Conservation (phyloP, 2,113 vertebrate genomes). For the Muntiacus muntjak region DNA sequence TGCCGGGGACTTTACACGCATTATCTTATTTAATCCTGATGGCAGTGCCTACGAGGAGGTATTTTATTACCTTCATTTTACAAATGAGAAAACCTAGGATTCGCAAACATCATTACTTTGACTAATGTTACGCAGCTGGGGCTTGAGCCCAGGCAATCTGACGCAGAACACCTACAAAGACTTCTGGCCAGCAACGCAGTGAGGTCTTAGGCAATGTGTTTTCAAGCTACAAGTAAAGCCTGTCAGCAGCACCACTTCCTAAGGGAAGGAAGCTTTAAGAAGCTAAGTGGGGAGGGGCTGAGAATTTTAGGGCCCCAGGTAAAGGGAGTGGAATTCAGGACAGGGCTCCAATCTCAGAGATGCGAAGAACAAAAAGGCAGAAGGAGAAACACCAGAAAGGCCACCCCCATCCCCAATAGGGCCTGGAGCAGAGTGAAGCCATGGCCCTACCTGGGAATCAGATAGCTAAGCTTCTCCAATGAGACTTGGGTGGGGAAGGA, state of each 20-base stretch:
- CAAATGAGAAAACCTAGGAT: background rate
- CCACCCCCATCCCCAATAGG: background rate
- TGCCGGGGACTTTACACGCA: background rate
- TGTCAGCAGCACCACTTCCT: background rate
- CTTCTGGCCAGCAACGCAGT: background rate
- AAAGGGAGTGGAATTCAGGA: background rate
- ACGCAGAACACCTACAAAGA: background rate
- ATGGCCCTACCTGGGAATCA: background rate
- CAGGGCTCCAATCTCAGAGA: background rate
- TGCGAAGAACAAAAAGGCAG: background rate
- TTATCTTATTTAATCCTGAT: background rate
- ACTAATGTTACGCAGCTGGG: background rate
- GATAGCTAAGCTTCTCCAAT: background rate
- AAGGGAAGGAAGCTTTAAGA: background rate
- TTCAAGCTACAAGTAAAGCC: background rate
- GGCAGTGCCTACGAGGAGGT: background rate
- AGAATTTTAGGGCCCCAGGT: background rate
- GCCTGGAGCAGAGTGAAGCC: background rate
- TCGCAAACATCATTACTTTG: background rate
- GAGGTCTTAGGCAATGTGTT: background rate
- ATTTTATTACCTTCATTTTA: background rate
- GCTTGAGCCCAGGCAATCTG: background rate
- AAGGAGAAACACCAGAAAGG: background rate
- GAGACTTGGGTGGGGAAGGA: background rate
- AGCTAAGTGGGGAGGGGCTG: background rate